phyloP scores from a whole-genome alignment of 2,888 invertebrate genomes.

The Leptinotarsa tumamoca region DNA sequence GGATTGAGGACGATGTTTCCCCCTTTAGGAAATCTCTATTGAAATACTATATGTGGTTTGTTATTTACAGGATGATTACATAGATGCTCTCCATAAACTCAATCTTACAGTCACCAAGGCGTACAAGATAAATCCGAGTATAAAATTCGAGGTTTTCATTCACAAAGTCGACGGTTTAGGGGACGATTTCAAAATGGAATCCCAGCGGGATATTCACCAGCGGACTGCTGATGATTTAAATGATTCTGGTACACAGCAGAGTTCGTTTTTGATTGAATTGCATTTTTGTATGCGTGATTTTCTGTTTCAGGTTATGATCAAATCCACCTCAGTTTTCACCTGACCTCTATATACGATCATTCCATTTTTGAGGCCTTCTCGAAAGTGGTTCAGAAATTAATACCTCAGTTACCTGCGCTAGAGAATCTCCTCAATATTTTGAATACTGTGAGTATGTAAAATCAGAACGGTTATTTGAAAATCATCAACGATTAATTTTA shows the following conservation, averaged over 20 bases:
- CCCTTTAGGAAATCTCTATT: not conserved
- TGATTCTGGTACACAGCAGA: conserved; percentile 76
- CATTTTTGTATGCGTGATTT: not conserved
- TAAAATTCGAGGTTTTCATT: conserved; percentile 98
- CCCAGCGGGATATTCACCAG: conserved; percentile 97
- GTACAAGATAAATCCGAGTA: conserved; percentile 93
- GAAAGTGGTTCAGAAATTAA: conserved; percentile 99
- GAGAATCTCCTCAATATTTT: conserved; percentile 98
- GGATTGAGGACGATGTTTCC: too few relatives aligned
- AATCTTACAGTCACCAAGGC: conserved; percentile 95
- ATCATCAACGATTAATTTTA: not conserved
- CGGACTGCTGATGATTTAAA: conserved; percentile 93
- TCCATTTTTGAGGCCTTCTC: conserved; percentile 99
- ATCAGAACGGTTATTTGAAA: not conserved
- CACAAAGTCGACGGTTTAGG: conserved; percentile 99
- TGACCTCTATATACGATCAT: conserved; percentile 99
- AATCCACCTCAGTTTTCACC: conserved; percentile 92
- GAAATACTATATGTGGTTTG: not conserved
- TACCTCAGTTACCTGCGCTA: conserved; percentile 95
- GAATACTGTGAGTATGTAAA: conserved; percentile 84
- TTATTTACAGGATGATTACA: conserved; percentile 88
- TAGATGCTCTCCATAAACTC: conserved; percentile 93
- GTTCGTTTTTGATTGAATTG: not conserved
- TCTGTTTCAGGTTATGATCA: conserved; percentile 75
- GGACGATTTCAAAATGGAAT: conserved; percentile 99